Evolutionary conservation across 2,113 vertebrate species (phyloP).

Genomic region (Typhlomys cinereus): DNA sequence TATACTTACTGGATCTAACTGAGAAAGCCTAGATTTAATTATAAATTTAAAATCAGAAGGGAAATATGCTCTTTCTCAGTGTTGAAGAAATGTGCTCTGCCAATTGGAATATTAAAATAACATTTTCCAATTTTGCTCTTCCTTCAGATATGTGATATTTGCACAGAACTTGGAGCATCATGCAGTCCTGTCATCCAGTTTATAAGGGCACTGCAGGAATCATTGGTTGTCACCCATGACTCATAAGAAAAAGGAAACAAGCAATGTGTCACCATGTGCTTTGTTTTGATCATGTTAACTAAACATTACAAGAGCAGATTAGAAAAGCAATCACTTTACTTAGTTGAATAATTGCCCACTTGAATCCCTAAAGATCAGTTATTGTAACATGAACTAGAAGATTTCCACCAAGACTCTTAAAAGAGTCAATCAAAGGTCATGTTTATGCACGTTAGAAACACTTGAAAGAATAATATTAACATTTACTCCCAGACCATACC

Average conservation of each 20-base stretch:
- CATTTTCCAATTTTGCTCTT: constrained; percentile 35
- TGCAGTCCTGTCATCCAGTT: constrained; percentile 35
- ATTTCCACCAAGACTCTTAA: constrained; percentile 71
- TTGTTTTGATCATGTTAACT: constrained; percentile 64
- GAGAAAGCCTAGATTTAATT: not conserved
- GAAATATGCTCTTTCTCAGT: constrained; percentile 28
- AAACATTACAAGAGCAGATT: constrained; percentile 66
- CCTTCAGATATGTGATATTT: constrained; percentile 34
- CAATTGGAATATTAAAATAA: constrained; percentile 52
- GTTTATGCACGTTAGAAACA: constrained; percentile 67
- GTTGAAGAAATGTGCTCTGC: constrained; percentile 38
- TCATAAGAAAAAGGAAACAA: constrained; percentile 56
- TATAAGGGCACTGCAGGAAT: constrained; percentile 13
- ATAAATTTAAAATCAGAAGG: constrained; percentile 17
- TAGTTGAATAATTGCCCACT: constrained; percentile 68
- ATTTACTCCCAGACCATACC: constrained; percentile 56
- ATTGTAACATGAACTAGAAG: constrained; percentile 62
- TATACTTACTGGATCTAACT: not conserved
- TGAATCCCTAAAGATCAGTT: constrained; percentile 70
- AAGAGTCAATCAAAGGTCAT: constrained; percentile 74
- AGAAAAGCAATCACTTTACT: constrained; percentile 68
- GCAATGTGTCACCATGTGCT: constrained; percentile 28
- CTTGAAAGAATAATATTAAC: constrained; percentile 78
- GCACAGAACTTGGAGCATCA: constrained; percentile 60
- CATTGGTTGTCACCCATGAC: constrained; percentile 35